Base-by-base conservation (phyloP, 2,797 vertebrate genomes). In the Phataginus tricuspis region DNA sequence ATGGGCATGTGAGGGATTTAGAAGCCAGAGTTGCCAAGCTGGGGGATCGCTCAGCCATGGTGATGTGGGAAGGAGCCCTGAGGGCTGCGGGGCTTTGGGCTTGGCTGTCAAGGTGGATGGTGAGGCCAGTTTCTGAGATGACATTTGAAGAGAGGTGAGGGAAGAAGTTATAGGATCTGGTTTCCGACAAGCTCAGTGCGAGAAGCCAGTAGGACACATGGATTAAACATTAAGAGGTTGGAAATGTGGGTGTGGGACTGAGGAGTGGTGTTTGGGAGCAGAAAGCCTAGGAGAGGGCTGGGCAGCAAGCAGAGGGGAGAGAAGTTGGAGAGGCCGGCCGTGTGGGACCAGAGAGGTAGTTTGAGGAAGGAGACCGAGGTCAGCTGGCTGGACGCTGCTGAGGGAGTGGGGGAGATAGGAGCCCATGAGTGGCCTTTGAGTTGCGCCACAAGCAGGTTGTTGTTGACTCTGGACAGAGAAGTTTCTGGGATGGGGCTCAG, bases 381-480 rank as follows among this genome's bases (percentile, higher is more conserved):
- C 19, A 23, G 55, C 74, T 27, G 61, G 83, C 49, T 27, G n/a
- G 55, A 66, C 31, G 59, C 71, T 66, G 66, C 29, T 23, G 77
- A 72, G 49, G 55, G 68, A 64, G 7, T 0, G 16, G 49, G 82
- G 53, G 37, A 34, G 64, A 7, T 4, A 29, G 21, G 39, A 49
- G n/a, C n/a, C 12, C 16, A 14, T 3, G 15, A n/a, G 63, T 29
- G 45, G 18, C 42, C 19, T 78, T 55, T 34, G 51, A 68, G 51
- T 19, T 84, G 64, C 39, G 18, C 75, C 69, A 14, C 45, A 23
- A 63, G 79, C 74, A 57, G 18, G 23, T 71, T 5, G 1, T 57
- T 31, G 39, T 68, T 79, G 55, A 69, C 63, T 71, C 86, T 87
- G 91, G 92, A 92, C 79, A 80, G 63, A 80, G 64, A 69, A 37